Evolutionary conservation across 2,888 invertebrate genomes (phyloP).

Genomic region (Priocnemis perturbator): DNA sequence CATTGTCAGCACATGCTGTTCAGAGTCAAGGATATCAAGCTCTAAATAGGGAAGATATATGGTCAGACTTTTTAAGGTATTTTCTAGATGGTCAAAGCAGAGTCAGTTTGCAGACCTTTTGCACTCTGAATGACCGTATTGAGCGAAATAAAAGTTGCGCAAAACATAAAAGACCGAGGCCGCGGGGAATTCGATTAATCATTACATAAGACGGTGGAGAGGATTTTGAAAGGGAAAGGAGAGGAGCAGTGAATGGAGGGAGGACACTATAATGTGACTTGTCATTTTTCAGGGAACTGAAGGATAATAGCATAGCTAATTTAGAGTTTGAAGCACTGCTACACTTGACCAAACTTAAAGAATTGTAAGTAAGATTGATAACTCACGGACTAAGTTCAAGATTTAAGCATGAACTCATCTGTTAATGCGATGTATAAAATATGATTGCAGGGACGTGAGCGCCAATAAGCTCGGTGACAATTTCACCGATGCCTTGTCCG

Average conservation of each 20-base stretch:
- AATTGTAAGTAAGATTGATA: constrained; percentile 67
- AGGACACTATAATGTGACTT: too few relatives aligned
- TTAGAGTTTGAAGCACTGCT: constrained; percentile 69
- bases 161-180: too few relatives aligned
- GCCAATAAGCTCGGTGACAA: constrained; percentile 77
- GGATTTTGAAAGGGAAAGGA: too few relatives aligned
- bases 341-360: constrained; percentile 64
- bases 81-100: not conserved
- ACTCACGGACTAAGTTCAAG: not conserved
- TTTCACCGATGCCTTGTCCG: constrained; percentile 76
- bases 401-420: not conserved
- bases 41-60: constrained; percentile 34
- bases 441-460: constrained; percentile 77
- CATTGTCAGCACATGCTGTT: constrained; percentile 21
- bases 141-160: too few relatives aligned
- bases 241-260: too few relatives aligned
- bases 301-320: constrained; percentile 75
- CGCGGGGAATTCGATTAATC: too few relatives aligned
- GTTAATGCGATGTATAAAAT: constrained; percentile 3
- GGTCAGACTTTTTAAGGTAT: constrained; percentile 24
- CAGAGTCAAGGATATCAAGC: constrained; percentile 51
- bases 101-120: too few relatives aligned
- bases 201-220: too few relatives aligned
- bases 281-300: constrained; percentile 73
- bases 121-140: too few relatives aligned